phyloP scores from a whole-genome alignment of 2,888 invertebrate genomes.

The Gibbula magus region DNA sequence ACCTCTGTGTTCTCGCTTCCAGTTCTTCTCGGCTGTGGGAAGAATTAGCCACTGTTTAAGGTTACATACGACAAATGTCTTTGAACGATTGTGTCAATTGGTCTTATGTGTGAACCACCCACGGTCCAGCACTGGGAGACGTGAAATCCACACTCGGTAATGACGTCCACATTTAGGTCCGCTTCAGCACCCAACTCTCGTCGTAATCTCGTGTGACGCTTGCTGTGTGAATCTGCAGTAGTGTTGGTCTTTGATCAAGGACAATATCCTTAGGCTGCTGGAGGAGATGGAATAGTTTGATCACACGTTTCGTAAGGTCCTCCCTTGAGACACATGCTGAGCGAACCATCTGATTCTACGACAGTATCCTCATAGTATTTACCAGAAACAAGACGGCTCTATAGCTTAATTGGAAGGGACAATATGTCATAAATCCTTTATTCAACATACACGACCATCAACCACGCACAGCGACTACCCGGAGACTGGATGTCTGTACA shows the following conservation, averaged over 20 bases:
- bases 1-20: background rate
- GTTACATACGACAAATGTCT: constrained; percentile 42
- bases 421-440: too few species aligned
- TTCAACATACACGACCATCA: too few species aligned
- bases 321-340: too few species aligned
- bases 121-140: background rate
- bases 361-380: background rate
- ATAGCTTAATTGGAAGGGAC: too few species aligned
- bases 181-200: background rate
- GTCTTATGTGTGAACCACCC: constrained; percentile 35
- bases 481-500: too few species aligned
- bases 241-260: background rate
- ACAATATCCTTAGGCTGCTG: background rate
- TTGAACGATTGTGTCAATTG: constrained; percentile 28
- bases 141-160: constrained; percentile 23
- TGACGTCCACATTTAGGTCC: constrained; percentile 27
- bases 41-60: constrained; percentile 35
- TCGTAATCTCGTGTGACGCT: background rate
- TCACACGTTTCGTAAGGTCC: too few species aligned
- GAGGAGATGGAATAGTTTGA: too few species aligned
- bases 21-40: constrained; percentile 15
- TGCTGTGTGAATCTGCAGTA: background rate
- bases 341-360: background rate
- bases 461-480: too few species aligned
- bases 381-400: background rate